Percentiles rank a stretch among this genome's conserved stretches.
phyloP scores from a whole-genome alignment of 2,797 vertebrate genomes.

The Sebastes cheni region DNA sequence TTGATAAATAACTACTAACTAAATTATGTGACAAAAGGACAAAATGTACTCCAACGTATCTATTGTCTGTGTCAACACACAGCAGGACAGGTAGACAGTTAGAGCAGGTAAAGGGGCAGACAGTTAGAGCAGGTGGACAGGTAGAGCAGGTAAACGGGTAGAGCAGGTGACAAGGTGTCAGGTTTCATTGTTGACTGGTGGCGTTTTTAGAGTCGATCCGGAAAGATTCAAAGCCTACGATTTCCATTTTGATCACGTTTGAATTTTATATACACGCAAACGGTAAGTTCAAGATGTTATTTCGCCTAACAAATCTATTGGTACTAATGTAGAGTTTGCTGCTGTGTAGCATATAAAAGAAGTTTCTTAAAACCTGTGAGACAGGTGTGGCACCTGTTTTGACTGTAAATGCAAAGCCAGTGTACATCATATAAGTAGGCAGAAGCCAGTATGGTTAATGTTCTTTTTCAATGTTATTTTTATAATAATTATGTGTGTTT shows the following conservation, averaged over 20 bases:
- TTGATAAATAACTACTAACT: background rate
- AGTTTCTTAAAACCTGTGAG: background rate
- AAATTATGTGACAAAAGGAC: background rate
- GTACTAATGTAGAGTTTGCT: background rate
- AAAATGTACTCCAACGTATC: too few species aligned
- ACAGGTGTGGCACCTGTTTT: conserved; percentile 50
- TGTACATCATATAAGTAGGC: background rate
- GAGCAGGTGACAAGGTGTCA: conserved; percentile 68
- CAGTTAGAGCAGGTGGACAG: conserved; percentile 22
- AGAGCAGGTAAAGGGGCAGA: background rate
- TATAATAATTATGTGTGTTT: background rate
- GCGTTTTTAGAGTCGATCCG: background rate
- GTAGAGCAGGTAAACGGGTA: conserved; percentile 72
- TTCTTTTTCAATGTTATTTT: background rate
- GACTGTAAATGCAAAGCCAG: background rate
- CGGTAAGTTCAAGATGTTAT: conserved; percentile 37
- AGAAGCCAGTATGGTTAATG: background rate
- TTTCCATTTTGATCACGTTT: background rate
- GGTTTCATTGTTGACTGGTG: conserved; percentile 41
- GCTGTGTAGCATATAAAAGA: background rate
- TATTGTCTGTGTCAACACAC: background rate
- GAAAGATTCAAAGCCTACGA: background rate
- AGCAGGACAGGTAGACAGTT: conserved; percentile 58
- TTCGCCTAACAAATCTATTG: background rate
- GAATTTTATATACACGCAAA: background rate